A percentile compares a stretch with the other conserved stretches of the same genome.
Conservation (phyloP, 2,888 invertebrate species). For the Villa cingulata region DNA sequence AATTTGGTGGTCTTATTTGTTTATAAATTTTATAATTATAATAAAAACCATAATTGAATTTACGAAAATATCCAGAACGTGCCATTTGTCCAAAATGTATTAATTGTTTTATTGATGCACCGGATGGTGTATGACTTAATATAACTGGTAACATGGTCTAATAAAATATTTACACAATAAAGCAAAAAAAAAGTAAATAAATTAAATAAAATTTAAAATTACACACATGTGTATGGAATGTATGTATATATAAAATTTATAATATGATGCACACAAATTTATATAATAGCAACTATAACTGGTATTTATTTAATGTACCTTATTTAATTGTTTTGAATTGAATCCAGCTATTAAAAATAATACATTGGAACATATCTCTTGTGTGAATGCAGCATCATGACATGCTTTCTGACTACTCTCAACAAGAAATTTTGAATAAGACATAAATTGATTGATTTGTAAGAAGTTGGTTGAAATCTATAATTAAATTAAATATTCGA, state of each 20-base stretch:
- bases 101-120: slow-evolving; percentile 35
- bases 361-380: slow-evolving; percentile 44
- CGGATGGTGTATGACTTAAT: slow-evolving; percentile 36
- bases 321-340: slow-evolving; percentile 29
- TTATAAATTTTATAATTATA: slow-evolving; percentile 43
- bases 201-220: not conserved
- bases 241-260: no score
- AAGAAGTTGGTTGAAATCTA: not conserved
- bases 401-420: slow-evolving; percentile 24
- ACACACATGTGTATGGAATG: no score
- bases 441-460: not conserved
- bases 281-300: no score
- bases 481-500: no score
- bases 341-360: slow-evolving; percentile 39
- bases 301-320: not conserved
- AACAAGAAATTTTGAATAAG: not conserved
- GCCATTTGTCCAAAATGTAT: slow-evolving; percentile 36
- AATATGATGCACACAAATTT: no score
- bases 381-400: slow-evolving; percentile 36
- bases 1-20: slow-evolving; percentile 39
- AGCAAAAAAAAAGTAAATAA: slow-evolving; percentile 1
- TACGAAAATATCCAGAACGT: slow-evolving; percentile 35
- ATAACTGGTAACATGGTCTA: slow-evolving; percentile 37
- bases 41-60: slow-evolving; percentile 35
- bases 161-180: slow-evolving; percentile 7